Conservation (phyloP, 2,113 vertebrate genomes). For the Laticauda colubrina region DNA sequence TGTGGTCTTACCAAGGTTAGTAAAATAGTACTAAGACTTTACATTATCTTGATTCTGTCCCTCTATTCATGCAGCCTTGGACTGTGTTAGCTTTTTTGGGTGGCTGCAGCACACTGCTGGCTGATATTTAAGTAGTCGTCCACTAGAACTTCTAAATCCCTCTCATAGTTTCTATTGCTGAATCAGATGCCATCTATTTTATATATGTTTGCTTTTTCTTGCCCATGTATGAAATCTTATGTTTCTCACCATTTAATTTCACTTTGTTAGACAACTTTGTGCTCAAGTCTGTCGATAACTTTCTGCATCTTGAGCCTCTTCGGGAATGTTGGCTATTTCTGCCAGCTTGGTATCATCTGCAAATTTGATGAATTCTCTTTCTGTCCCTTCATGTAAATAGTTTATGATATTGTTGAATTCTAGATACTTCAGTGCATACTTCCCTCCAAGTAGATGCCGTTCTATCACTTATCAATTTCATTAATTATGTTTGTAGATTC, state of each 20-base stretch:
- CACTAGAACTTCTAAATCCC: not conserved
- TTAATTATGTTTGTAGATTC: not conserved
- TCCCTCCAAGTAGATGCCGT: not conserved
- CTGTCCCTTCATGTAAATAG: not conserved
- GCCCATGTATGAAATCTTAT: not conserved
- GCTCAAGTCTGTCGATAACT: not conserved
- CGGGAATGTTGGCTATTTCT: not conserved
- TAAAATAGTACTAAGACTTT: no score
- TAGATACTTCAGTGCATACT: not conserved
- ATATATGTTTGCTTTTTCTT: not conserved
- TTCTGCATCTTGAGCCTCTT: not conserved
- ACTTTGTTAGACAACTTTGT: not conserved
- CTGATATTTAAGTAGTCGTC: not conserved
- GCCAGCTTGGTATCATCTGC: not conserved
- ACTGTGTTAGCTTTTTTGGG: not conserved
- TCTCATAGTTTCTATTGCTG: not conserved
- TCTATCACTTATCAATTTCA: not conserved
- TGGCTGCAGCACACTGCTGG: not conserved
- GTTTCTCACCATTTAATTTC: not conserved
- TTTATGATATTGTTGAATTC: not conserved
- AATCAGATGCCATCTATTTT: not conserved
- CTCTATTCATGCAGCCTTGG: not conserved
- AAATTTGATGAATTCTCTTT: not conserved
- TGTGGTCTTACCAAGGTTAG: no score
- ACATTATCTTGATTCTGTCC: not conserved